Conservation (phyloP, 2,888 invertebrate species). For the Stomorhina lunata region DNA sequence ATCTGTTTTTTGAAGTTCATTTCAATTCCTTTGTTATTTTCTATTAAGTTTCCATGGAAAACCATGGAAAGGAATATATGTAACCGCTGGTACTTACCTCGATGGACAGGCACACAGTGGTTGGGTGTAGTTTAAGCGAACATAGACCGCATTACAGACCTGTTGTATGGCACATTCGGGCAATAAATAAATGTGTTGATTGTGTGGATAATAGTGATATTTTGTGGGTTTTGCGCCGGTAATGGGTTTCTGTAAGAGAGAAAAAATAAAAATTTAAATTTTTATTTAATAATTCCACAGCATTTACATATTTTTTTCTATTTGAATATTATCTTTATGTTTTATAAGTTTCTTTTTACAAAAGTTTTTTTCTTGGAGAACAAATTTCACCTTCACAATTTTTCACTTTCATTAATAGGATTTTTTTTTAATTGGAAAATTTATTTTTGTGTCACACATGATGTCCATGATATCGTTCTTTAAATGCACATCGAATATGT, state of each 20-base stretch:
- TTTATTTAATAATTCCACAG: conserved; percentile 21
- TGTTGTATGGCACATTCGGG: conserved; percentile 97
- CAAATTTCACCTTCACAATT: not conserved
- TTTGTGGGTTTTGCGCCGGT: conserved; percentile 92
- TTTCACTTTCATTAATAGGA: not conserved
- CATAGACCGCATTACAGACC: conserved; percentile 96
- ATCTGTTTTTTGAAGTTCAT: not conserved
- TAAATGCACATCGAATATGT: not conserved
- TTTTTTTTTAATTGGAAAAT: conserved; percentile 23
- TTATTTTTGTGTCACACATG: not conserved
- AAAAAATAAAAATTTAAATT: conserved; percentile 44
- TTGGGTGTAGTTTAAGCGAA: conserved; percentile 94
- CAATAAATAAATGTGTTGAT: conserved; percentile 94
- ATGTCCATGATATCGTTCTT: not conserved
- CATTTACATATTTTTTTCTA: not conserved
- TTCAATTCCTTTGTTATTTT: not conserved
- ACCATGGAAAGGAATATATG: not conserved
- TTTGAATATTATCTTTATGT: not conserved
- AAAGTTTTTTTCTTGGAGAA: not conserved
- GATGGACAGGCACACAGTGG: conserved; percentile 95
- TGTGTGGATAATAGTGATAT: conserved; percentile 96
- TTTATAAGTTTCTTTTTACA: not conserved
- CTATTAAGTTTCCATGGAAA: not conserved
- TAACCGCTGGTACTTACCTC: no score
- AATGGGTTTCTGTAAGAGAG: conserved; percentile 85